These are phyloP conservation scores for Tanypteryx hageni DNA, from an alignment of 2,888 invertebrate genomes.

Conservation along the genomic window DNA sequence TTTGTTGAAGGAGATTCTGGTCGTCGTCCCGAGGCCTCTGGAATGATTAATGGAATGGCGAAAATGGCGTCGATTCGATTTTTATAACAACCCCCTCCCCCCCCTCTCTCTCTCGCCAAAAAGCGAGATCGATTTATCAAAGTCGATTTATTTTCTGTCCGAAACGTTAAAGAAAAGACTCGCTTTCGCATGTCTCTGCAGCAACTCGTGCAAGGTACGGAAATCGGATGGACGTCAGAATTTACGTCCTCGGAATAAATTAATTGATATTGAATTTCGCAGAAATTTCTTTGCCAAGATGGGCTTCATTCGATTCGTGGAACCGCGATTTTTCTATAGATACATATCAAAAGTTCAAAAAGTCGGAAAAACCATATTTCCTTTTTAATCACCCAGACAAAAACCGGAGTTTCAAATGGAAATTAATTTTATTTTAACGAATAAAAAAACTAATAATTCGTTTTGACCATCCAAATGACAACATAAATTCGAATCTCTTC, in stretches of 20 bases:
- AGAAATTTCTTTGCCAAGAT: no score
- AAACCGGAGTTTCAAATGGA: no score
- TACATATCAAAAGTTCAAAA: no score
- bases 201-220: slow-evolving; percentile 37
- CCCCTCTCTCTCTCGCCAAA: not conserved
- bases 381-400: no score
- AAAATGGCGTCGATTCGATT: not conserved
- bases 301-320: no score
- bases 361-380: no score
- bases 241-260: not conserved
- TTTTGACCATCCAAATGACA: no score
- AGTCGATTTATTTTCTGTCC: not conserved
- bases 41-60: slow-evolving; percentile 30
- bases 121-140: not conserved
- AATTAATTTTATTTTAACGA: no score
- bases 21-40: slow-evolving; percentile 34
- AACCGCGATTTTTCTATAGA: no score
- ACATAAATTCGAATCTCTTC: no score
- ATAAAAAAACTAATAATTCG: no score
- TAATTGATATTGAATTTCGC: no score
- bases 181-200: not conserved
- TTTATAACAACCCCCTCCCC: not conserved
- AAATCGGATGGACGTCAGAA: slow-evolving; percentile 15
- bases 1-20: not conserved
- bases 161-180: not conserved